Base-by-base conservation (phyloP, 2,797 vertebrate species). In the Sebastes iracundus region DNA sequence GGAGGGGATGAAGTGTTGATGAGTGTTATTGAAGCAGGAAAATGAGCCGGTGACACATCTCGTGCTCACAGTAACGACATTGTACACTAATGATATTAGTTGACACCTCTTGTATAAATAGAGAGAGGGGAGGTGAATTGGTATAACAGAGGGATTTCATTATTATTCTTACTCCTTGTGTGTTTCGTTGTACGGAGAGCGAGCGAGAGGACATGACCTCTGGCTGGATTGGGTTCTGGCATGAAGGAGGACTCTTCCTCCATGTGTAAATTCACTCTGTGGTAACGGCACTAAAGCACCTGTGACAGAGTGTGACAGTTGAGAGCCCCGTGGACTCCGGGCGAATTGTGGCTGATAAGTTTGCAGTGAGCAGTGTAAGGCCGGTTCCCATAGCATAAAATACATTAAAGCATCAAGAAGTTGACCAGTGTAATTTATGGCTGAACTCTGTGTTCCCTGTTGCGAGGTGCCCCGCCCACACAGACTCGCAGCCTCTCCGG, bases 361-460 rank as follows among this genome's bases (percentile, higher is more conserved):
- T 80, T 42, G 79, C 70, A 28, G 65, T 2, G 61, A n/a, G 7
- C 33, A 49, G 73, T 28, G 2, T 52, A 81, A 60, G 81, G 68
- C 64, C 58, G 18, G 79, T 85, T 91, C 90, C 86, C 88, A 88
- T 80, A 78, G 85, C 80, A 69, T 80, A 65, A 85, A 79, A 85
- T 87, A 79, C 80, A 80, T 80, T 75, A 77, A 87, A 86, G 75
- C 88, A 82, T 85, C 81, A 58, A 77, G 82, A 89, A 84, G 27
- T 75, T 81, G 77, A 82, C 82, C 75, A 8, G 59, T 25, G 56
- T 91, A 78, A 95, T 94, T 93, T 93, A 92, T 52, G 72, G 66
- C 64, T 93, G 90, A 93, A 92, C 92, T 90, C 83, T 92, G 60
- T 82, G 80, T 89, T 92, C 86, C 85, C 87, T 67, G 83, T 87